Evolutionary conservation across 2,113 vertebrate genomes (phyloP).

Genomic region (Aix galericulata): DNA sequence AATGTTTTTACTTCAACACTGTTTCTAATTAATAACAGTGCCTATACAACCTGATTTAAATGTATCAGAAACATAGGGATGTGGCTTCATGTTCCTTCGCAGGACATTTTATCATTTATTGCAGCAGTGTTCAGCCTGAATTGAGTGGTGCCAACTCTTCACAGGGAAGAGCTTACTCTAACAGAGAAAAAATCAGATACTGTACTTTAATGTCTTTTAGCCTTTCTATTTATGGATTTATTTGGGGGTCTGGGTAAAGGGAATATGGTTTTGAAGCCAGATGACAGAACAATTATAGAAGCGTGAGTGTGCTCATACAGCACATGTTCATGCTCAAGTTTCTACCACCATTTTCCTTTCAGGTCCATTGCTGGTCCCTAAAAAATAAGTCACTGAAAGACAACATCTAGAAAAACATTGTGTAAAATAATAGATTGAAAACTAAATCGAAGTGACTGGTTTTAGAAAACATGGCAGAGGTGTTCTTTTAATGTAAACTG

Average conservation of each 20-base stretch:
- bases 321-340: not conserved
- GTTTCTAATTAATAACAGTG: slow-evolving; percentile 77
- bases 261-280: not conserved
- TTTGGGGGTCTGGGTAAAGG: not conserved
- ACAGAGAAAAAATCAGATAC: not conserved
- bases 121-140: not conserved
- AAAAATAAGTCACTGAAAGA: not conserved
- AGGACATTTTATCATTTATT: not conserved
- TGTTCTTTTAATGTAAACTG: not conserved
- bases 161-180: not conserved
- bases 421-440: not conserved
- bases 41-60: slow-evolving; percentile 63
- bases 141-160: not conserved
- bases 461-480: not conserved
- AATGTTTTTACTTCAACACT: slow-evolving; percentile 74
- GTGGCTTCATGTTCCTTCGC: not conserved
- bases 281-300: not conserved
- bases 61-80: slow-evolving; percentile 34
- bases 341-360: not conserved
- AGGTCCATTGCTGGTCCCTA: not conserved
- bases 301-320: not conserved
- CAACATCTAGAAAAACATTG: not conserved
- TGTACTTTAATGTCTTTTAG: not conserved
- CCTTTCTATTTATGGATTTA: slow-evolving; percentile 36
- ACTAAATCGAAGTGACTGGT: not conserved